Base-by-base conservation (phyloP, 2,888 invertebrate species). In the Pachymerium ferrugineum region DNA sequence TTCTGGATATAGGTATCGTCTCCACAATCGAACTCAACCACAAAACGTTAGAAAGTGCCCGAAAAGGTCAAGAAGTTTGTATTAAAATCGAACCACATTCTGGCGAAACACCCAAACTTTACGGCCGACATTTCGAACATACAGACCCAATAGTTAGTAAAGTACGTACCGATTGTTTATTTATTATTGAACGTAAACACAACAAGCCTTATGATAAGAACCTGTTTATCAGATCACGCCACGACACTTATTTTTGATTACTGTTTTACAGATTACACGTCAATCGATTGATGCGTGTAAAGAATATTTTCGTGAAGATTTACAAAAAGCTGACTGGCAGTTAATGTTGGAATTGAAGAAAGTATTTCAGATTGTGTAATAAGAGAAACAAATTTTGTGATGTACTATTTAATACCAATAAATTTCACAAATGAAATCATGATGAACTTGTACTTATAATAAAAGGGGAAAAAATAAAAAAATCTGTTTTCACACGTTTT, bases 241-340 rank as follows among this genome's bases (percentile, higher is more conserved):
- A 67, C 16, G 30, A 12, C 10, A 28, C 1, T 47, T 47, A 22
- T 8, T 19, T 47, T 8, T 8, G 54, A 47, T n/a, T n/a, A 22
- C 19, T 70, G 19, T 14, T 67, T 25, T 54, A 22, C 89, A 97
- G 96, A 97, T 99, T 81, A 92, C 93, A 72, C 89, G 99, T 74
- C 94, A 97, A 81, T 97, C 97, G 77, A 99, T 99, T 82, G 98
- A 99, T 85, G 97, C 96, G 8, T 97, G 98, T 85, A 99, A 99
- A 85, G 93, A 97, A 80, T 96, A 97, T 85, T 99, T 99, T 89
- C 89, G 99, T 77, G 97, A 97, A 79, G 99, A 99, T 83, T 88
- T 99, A 80, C 85, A 91, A 81, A 99, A 97, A 85, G 89, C 91
- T 78, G 99, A 99, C 83, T 99, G 99, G 99, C 93, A 94, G 82